phyloP scores from a whole-genome alignment of 2,797 vertebrate genomes.

The Siniperca obscura region DNA sequence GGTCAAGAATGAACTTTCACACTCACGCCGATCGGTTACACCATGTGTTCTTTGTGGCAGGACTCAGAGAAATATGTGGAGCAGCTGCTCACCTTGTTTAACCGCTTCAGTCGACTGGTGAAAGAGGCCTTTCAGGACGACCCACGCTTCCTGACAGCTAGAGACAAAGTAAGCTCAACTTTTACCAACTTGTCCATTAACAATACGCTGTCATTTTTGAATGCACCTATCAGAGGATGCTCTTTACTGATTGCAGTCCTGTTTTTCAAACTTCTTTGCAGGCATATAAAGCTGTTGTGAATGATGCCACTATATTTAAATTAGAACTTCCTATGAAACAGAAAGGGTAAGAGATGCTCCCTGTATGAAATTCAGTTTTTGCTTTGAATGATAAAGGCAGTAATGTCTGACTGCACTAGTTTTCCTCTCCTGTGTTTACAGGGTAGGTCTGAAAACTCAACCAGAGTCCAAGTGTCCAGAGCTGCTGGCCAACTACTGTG shows the following conservation, averaged over 20 bases:
- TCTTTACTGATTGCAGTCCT: neutral
- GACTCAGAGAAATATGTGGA: conserved; percentile 99
- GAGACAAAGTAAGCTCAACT: conserved; percentile 91
- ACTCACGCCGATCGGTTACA: neutral
- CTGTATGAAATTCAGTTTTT: accelerated
- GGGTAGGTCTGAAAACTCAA: conserved; percentile 97
- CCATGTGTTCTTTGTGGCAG: conserved; percentile 77
- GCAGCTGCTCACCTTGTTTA: conserved; percentile 97
- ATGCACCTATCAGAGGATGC: accelerated
- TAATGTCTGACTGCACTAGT: neutral
- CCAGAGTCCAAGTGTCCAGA: conserved; percentile 99
- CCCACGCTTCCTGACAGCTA: conserved; percentile 96
- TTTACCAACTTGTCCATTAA: neutral
- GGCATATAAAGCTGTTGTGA: conserved; percentile 99
- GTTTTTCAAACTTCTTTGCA: conserved; percentile 64
- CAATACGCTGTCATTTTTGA: neutral
- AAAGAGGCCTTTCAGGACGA: conserved; percentile 99
- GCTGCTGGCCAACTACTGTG: conserved; percentile 99
- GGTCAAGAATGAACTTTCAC: neutral
- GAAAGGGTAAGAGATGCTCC: conserved; percentile 90
- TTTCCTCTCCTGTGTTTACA: conserved; percentile 60
- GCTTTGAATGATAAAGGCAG: neutral
- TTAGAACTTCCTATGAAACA: conserved; percentile 98
- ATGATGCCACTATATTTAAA: conserved; percentile 99
- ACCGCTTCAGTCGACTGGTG: conserved; percentile 98